A percentile compares a stretch with the other conserved stretches of the same genome.
Evolutionary conservation across 2,113 vertebrate species (phyloP).

Genomic region (Oenanthe oenanthe): DNA sequence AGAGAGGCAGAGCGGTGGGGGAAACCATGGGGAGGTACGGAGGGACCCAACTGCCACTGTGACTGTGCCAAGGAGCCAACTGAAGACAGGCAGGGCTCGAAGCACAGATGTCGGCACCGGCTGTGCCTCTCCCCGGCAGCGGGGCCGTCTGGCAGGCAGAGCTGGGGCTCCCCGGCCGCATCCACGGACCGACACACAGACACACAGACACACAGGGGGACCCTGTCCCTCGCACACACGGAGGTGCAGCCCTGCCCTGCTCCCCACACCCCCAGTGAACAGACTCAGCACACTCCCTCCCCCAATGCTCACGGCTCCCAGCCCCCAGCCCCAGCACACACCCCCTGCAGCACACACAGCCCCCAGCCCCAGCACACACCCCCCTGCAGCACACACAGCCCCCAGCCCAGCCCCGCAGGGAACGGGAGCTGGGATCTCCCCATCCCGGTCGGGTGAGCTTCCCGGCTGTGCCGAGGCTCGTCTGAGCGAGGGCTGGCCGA

Average conservation of each 20-base stretch:
- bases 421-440: neutral
- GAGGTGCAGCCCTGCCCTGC: neutral
- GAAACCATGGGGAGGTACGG: neutral
- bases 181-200: neutral
- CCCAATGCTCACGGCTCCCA: neutral
- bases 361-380: neutral
- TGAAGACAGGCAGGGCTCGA: neutral
- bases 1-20: neutral
- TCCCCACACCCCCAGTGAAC: neutral
- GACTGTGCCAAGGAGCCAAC: neutral
- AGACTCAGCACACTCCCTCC: neutral
- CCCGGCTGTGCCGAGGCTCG: neutral
- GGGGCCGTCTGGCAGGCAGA: slow-evolving; percentile 25
- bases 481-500: neutral
- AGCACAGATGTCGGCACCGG: slow-evolving; percentile 20
- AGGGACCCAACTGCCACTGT: neutral
- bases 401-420: neutral
- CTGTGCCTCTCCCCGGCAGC: neutral
- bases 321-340: neutral
- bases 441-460: neutral
- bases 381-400: neutral
- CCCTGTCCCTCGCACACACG: rapidly evolving
- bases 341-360: neutral
- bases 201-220: neutral
- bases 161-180: neutral